Conservation (phyloP, 2,888 invertebrate species). For the Osmoderma eremita region DNA sequence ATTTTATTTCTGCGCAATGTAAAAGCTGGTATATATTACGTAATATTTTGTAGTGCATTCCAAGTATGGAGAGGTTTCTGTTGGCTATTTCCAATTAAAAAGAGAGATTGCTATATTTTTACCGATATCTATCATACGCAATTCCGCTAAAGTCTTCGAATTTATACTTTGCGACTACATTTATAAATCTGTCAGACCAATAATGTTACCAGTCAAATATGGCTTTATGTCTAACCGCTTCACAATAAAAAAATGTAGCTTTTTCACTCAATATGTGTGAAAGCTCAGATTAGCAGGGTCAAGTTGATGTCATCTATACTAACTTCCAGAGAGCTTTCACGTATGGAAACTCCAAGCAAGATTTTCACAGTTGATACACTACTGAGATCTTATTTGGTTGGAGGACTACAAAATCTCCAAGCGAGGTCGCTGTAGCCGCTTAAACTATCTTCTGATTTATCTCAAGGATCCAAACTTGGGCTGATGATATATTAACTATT, state of each 20-base stretch:
- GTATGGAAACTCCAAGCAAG: background rate
- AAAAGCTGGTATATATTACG: no score
- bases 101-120: no score
- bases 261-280: background rate
- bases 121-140: no score
- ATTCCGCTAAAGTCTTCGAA: constrained; percentile 41
- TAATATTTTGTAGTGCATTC: no score
- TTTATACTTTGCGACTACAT: background rate
- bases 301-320: background rate
- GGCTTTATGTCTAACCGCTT: background rate
- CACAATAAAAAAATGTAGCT: background rate
- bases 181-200: background rate
- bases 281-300: background rate
- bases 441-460: background rate
- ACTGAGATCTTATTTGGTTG: background rate
- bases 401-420: background rate
- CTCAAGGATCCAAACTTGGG: background rate
- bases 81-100: no score
- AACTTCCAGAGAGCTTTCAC: background rate
- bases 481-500: no score
- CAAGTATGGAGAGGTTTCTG: no score
- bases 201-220: background rate
- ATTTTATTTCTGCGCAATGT: no score
- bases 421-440: no score
- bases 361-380: background rate